Evolutionary conservation across 1,140 invertebrate species (phyloP).

Genomic region (Aphaenogaster floridana): DNA sequence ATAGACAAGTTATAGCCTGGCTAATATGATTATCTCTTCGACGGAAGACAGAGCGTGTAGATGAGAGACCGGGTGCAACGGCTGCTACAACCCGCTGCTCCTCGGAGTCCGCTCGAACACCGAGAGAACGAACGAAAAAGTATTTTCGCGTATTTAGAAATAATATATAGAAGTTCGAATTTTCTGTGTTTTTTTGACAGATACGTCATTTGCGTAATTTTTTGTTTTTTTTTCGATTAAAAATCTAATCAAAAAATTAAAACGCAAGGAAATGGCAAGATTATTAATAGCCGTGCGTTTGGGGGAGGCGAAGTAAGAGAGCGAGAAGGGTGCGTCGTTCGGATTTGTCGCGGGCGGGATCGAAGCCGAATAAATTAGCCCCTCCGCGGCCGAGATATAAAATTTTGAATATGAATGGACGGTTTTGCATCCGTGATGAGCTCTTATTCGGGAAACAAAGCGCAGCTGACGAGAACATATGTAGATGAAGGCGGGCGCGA

Average conservation of each 20-base stretch:
- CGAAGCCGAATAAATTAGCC: slow-evolving; percentile 87
- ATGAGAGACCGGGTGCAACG: slow-evolving; percentile 62
- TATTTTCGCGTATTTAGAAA: neutral
- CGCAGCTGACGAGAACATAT: slow-evolving; percentile 89
- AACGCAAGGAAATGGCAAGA: slow-evolving; percentile 14
- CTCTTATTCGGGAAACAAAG: slow-evolving; percentile 89
- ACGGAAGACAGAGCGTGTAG: slow-evolving; percentile 72
- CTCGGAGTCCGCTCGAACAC: neutral
- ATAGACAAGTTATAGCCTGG: slow-evolving; percentile 85
- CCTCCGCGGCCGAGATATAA: slow-evolving; percentile 89
- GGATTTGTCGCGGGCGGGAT: slow-evolving; percentile 83
- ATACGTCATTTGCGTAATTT: neutral
- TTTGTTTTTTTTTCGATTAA: neutral
- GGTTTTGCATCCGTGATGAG: slow-evolving; percentile 95
- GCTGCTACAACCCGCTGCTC: slow-evolving; percentile 4
- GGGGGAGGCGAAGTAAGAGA: slow-evolving; percentile 13
- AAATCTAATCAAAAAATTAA: slow-evolving; percentile 41
- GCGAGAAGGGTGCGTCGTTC: slow-evolving; percentile 69
- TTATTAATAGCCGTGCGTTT: slow-evolving; percentile 68
- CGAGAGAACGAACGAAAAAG: neutral
- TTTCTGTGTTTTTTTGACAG: neutral
- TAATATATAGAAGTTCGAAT: neutral
- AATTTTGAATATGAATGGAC: slow-evolving; percentile 96
- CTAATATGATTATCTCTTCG: slow-evolving; percentile 87
- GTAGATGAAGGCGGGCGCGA: slow-evolving; percentile 87